Percentiles rank a stretch among this genome's conserved stretches.
phyloP scores from a whole-genome alignment of 2,113 vertebrate genomes.

The Otocyon megalotis region DNA sequence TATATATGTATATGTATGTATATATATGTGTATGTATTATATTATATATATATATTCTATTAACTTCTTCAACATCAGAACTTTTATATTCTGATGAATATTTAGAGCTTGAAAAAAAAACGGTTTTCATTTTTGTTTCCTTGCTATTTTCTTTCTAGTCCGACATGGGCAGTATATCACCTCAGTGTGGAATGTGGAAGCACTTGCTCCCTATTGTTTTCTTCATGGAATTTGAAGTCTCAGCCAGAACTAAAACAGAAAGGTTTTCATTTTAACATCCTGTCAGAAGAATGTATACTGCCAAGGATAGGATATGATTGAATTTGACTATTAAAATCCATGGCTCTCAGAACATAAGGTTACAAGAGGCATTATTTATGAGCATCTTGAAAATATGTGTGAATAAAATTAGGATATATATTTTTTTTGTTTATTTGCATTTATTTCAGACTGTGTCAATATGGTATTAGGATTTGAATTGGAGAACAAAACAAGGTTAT shows the following conservation, averaged over 20 bases:
- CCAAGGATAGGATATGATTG: slow-evolving; percentile 38
- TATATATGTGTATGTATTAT: too few species aligned
- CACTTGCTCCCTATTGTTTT: slow-evolving; percentile 68
- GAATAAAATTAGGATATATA: not conserved
- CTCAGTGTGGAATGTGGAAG: slow-evolving; percentile 73
- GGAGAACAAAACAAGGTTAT: slow-evolving; percentile 14
- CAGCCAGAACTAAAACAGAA: slow-evolving; percentile 69
- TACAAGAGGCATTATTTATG: not conserved
- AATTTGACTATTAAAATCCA: slow-evolving; percentile 36
- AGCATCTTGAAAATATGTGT: slow-evolving; percentile 19
- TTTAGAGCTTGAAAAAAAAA: not conserved
- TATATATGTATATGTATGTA: too few species aligned
- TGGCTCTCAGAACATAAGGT: not conserved
- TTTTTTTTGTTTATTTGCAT: slow-evolving; percentile 19
- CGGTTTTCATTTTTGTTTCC: slow-evolving; percentile 51
- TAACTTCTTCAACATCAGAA: not conserved
- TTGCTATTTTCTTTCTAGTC: slow-evolving; percentile 41
- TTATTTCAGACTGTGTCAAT: not conserved
- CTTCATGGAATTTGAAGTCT: slow-evolving; percentile 67
- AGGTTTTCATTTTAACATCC: slow-evolving; percentile 70
- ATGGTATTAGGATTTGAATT: slow-evolving; percentile 16
- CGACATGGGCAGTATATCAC: slow-evolving; percentile 69
- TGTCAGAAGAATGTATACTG: slow-evolving; percentile 47
- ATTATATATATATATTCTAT: not conserved
- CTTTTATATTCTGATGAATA: not conserved